Percentiles rank a stretch among this genome's conserved stretches.
Conservation (phyloP, 1,140 invertebrate species). For the Brevipalpus yothersi region DNA sequence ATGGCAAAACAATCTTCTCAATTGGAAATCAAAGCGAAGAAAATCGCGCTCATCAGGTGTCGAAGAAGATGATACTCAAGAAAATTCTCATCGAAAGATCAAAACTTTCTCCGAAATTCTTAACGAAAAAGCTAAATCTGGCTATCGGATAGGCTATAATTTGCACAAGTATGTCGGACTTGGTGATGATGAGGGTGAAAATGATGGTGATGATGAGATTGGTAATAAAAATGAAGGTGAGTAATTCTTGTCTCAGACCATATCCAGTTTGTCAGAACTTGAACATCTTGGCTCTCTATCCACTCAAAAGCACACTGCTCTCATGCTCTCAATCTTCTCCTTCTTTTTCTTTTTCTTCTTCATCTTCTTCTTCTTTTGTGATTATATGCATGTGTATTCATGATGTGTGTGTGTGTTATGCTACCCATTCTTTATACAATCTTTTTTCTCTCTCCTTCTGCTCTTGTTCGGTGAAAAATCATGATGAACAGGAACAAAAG, state of each 20-base stretch:
- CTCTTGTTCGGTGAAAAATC: too few species aligned
- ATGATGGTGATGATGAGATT: not conserved
- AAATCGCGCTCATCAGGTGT: conserved; percentile 34
- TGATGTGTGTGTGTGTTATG: too few species aligned
- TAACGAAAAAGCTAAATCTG: conserved; percentile 33
- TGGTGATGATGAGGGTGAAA: not conserved
- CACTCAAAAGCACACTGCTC: too few species aligned
- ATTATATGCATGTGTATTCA: too few species aligned
- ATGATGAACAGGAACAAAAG: too few species aligned
- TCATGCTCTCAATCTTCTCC: too few species aligned
- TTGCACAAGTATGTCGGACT: conserved; percentile 6
- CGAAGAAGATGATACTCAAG: conserved; percentile 47
- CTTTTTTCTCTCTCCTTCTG: too few species aligned
- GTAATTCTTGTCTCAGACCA: not conserved
- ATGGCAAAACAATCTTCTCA: conserved; percentile 52
- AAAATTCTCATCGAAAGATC: conserved; percentile 33
- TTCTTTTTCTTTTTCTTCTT: too few species aligned
- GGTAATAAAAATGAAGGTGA: not conserved
- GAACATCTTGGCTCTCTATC: not conserved
- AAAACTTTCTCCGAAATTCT: conserved; percentile 87
- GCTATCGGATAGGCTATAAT: conserved; percentile 9
- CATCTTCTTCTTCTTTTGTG: too few species aligned
- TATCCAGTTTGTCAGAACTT: not conserved
- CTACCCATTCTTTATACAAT: too few species aligned
- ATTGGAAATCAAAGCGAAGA: conserved; percentile 71